A percentile compares a stretch with the other conserved stretches of the same genome.
Evolutionary conservation across 2,888 invertebrate species (phyloP).

Genomic region (Macrosoma leucophasiata): DNA sequence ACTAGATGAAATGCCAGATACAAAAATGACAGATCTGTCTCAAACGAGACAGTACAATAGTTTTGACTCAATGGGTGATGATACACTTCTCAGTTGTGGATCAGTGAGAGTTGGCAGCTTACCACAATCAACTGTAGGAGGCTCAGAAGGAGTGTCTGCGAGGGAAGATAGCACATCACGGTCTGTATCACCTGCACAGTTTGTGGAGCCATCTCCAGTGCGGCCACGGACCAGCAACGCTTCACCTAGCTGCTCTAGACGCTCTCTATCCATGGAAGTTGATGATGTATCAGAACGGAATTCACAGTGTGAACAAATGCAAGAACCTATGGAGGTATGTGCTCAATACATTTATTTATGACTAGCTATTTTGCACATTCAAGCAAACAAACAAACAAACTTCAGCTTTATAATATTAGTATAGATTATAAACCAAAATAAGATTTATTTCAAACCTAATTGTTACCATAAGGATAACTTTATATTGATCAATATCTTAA

Average conservation of each 20-base stretch:
- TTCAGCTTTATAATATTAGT: too few relatives aligned
- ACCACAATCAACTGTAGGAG: slow-evolving; percentile 53
- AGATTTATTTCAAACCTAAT: too few relatives aligned
- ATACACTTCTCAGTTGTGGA: slow-evolving; percentile 62
- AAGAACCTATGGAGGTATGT: slow-evolving; percentile 66
- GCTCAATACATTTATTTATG: background rate
- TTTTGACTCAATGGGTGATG: slow-evolving; percentile 69
- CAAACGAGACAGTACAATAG: slow-evolving; percentile 69
- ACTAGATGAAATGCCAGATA: slow-evolving; percentile 69
- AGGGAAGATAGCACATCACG: slow-evolving; percentile 64
- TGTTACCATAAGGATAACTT: too few relatives aligned
- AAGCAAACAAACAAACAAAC: too few relatives aligned
- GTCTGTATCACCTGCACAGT: slow-evolving; percentile 65
- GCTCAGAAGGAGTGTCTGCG: slow-evolving; percentile 50
- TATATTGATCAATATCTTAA: too few relatives aligned
- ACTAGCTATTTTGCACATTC: too few relatives aligned
- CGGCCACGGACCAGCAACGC: slow-evolving; percentile 50
- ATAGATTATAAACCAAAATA: too few relatives aligned
- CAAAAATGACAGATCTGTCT: slow-evolving; percentile 70
- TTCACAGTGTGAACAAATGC: slow-evolving; percentile 58
- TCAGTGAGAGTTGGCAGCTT: slow-evolving; percentile 58
- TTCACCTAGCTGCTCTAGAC: slow-evolving; percentile 65
- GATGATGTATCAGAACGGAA: slow-evolving; percentile 66
- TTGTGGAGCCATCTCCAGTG: slow-evolving; percentile 64
- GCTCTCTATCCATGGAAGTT: slow-evolving; percentile 68